Evolutionary conservation across 1,140 invertebrate genomes (phyloP).

Genomic region (Gryon sp.): DNA sequence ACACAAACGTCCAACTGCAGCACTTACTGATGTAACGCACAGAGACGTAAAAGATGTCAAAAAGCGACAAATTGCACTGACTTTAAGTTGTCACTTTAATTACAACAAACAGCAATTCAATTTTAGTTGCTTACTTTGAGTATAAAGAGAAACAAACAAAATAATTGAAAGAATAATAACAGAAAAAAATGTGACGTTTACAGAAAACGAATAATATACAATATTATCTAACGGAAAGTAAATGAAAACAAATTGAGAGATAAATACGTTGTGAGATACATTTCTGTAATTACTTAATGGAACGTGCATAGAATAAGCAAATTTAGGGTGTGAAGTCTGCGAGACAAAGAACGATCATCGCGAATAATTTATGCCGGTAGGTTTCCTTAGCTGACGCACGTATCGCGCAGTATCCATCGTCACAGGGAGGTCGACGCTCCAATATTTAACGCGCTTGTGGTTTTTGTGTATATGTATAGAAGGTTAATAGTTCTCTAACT

Average conservation of each 20-base stretch:
- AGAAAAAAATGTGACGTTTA: neutral
- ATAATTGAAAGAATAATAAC: neutral
- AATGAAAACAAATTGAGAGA: too few species aligned
- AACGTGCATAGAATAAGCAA: conserved; percentile 50
- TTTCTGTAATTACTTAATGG: conserved; percentile 58
- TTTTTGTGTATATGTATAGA: conserved; percentile 18
- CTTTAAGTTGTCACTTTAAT: conserved; percentile 15
- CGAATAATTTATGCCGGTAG: conserved; percentile 50
- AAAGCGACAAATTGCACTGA: conserved; percentile 2
- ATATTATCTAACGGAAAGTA: too few species aligned
- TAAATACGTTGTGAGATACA: conserved; percentile 15
- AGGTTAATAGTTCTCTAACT: conserved; percentile 31
- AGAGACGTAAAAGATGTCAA: conserved; percentile 28
- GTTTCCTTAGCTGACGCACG: conserved; percentile 45
- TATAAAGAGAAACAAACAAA: too few species aligned
- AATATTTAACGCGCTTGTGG: conserved; percentile 35
- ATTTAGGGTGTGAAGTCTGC: conserved; percentile 38
- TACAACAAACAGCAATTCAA: neutral
- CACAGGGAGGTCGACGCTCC: conserved; percentile 39
- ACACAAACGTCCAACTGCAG: conserved; percentile 17
- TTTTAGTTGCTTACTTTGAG: too few species aligned
- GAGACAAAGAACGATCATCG: conserved; percentile 46
- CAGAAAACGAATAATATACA: too few species aligned
- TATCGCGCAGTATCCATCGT: conserved; percentile 35
- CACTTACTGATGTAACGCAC: neutral